Evolutionary conservation across 2,113 vertebrate species (phyloP), one percentile per base, ranked within the genome.

Genomic region (Ranitomeya imitator): DNA sequence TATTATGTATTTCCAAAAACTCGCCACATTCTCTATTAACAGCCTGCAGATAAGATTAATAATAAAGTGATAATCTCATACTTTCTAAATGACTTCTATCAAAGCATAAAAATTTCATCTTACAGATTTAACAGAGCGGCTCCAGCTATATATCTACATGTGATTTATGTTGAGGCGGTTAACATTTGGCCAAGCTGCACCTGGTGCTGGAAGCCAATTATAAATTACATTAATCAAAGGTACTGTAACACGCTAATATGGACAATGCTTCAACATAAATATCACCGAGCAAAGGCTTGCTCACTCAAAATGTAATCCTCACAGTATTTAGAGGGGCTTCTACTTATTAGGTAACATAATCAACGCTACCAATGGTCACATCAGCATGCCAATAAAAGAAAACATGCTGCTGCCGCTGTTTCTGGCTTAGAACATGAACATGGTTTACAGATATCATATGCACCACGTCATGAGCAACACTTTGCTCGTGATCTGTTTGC

Each of bases 121-220:
- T 21, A 31, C 59, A 85, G 67, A 67, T 76, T 61, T 76, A 77
- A 23, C 71, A 77, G 54, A 59, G 54, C 31, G 55, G 55, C 55
- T 85, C 71, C 67, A 77, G 84, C 74, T 77, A 85, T 60, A 85
- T 77, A 85, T 59, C 84, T 59, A 23, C 31, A 31, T 37, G n/a
- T 85, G 71, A 85, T 85, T 85, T 85, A 85, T 85, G 84, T 45
- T 85, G 5, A 85, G 71, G 16, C 71, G 14, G 71, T 85, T 76
- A 85, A 85, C 67, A 85, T 31, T 61, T 85, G 54, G 84, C 84
- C 55, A 85, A 76, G 71, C 12, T 77, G 71, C 23, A 67, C 31
- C 54, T 85, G 71, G 84, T 85, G 54, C 83, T 85, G 69, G 69
- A 85, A 85, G 83, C 55, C 67, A 85, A 77, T 77, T 77, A 85